Evolutionary conservation across 2,797 vertebrate species (phyloP), one percentile per base, ranked within the genome.

Genomic region (Rhabdomys pumilio): DNA sequence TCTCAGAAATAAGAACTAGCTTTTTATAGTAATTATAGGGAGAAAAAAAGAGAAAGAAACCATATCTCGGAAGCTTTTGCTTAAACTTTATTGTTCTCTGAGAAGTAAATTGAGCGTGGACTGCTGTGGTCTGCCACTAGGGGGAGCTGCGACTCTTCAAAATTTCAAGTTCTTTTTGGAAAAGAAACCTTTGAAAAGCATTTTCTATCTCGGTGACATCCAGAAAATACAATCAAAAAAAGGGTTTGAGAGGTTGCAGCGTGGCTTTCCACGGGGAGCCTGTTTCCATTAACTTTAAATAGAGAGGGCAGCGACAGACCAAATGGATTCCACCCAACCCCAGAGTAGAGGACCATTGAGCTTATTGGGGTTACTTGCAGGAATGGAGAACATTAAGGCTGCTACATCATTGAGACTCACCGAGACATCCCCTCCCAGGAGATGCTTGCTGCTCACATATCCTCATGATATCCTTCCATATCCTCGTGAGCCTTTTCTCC

Each of bases 131-230:
- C 2, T 17, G 79, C 95, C 98, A 97, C 97, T 26, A 98, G 98
- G 98, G 98, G 98, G 98, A 98, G 98, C 97, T 98, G 98, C 97
- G 93, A 95, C 81, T 97, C 98, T 98, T 98, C 63, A 91, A 31
- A 6, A 94, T 84, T 81, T 94, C 38, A 95, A 72, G 73, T 82
- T 67, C 5, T 50, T 15, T 26, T 86, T 57, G 91, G 67, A 91
- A 95, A 91, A 95, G 69, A 91, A 90, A 81, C 44, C n/a, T 87
- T 61, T 4, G 8, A 82, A 90, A 79, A 50, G 12, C 19, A 34
- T 41, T 93, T 82, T 91, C 41, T n/a, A 7, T 75, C 88, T 86
- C 80, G 50, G 34, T 91, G 93, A 75, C 38, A 91, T 77, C 57
- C 84, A 85, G 65, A 92, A 81, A 94, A 80, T 31, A 83, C 65